Conservation (phyloP, 2,797 vertebrate species). For the Pachyuromys duprasi region DNA sequence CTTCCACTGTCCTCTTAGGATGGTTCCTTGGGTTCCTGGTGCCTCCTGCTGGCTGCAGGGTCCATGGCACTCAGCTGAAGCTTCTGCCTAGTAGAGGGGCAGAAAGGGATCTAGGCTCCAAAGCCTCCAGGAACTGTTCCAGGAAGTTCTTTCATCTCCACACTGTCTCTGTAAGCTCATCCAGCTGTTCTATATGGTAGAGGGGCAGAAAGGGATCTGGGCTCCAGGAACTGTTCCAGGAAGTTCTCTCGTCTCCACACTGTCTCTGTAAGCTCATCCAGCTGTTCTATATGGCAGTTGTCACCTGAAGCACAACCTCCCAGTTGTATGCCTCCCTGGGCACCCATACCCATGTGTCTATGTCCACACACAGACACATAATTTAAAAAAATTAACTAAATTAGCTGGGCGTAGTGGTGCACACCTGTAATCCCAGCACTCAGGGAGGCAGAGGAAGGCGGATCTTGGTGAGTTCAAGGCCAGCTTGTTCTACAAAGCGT, state of each 20-base stretch:
- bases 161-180: background rate
- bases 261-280: background rate
- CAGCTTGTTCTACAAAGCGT: too few relatives aligned
- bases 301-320: background rate
- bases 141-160: background rate
- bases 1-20: background rate
- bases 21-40: background rate
- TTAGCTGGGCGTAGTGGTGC: too few relatives aligned
- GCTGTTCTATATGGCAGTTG: background rate
- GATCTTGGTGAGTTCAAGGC: too few relatives aligned
- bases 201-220: background rate
- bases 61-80: too few relatives aligned
- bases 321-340: background rate
- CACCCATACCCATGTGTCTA: background rate
- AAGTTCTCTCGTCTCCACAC: background rate
- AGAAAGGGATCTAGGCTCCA: background rate
- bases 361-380: background rate
- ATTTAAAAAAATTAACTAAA: too few relatives aligned
- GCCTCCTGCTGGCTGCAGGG: background rate
- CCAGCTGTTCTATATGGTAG: background rate
- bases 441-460: too few relatives aligned
- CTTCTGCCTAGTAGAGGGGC: background rate
- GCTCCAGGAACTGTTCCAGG: background rate
- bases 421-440: too few relatives aligned
- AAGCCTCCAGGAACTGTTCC: background rate